Evolutionary conservation across 2,888 invertebrate genomes (phyloP), one percentile per base, ranked within the genome.

Genomic region (Meganola albula): DNA sequence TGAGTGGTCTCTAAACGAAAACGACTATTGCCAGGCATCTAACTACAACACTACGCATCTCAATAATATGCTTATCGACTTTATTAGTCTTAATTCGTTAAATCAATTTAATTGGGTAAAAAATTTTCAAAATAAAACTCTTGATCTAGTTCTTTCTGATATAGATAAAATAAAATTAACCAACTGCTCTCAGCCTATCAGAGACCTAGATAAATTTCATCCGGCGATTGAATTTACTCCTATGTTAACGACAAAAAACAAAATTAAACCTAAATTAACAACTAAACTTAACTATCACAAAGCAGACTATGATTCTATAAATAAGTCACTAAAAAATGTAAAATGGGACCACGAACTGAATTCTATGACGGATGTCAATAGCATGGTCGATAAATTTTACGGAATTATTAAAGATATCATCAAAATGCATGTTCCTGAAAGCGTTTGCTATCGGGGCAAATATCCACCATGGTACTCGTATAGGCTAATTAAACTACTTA

Each of bases 51-150:
- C 21, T 3, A 21, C 9, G n/a, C 10, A 3, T 21, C 21, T 21
- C 3, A 21, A 24, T 11, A 10, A 24, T 11, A 9, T 24, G 8
- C 12, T 24, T 11, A 7, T 24, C 4, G 24, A 24, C 12, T 24
- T 28, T 12, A 12, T 21, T 9, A 22, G 3, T 11, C 13, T 30
- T 23, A 30, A 30, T 13, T 14, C 23, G 10, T 11, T 24, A 16
- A 16, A 24, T n/a, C 30, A 24, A 18, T 30, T 10, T 20, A 24
- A 24, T 11, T 13, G 30, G 10, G 10, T 30, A 7, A 24, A 14
- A 24, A 30, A 24, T 13, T 14, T 14, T 30, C 14, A 30, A 10
- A 10, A 30, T 14, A 30, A 13, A 24, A 24, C 20, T 13, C n/a
- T 30, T 8, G 30, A 30, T 12, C 10, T 30, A 16, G 12, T 30